Percentiles rank a stretch among this genome's conserved stretches.
Conservation (phyloP, 2,113 vertebrate species). For the Indicator maculatus region DNA sequence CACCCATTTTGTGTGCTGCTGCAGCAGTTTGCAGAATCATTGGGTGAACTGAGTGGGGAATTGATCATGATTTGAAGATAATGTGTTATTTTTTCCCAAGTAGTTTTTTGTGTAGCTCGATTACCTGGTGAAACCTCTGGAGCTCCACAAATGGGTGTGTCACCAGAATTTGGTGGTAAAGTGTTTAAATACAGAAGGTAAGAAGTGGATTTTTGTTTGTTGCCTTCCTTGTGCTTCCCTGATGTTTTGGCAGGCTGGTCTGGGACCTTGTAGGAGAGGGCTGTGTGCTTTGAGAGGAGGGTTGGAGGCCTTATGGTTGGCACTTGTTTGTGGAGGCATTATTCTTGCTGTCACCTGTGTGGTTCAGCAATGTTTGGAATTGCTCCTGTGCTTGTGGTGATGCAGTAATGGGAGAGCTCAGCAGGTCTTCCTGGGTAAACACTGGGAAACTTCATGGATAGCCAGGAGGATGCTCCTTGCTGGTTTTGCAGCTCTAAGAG, state of each 20-base stretch:
- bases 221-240: background rate
- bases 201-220: background rate
- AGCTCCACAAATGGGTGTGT: background rate
- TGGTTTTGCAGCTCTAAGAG: background rate
- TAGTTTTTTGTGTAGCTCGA: background rate
- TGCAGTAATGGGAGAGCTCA: rapidly evolving
- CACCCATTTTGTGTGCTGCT: background rate
- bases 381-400: rapidly evolving
- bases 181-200: background rate
- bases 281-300: background rate
- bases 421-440: background rate
- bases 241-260: background rate
- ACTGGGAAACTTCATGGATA: background rate
- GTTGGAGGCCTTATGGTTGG: background rate
- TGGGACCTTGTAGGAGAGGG: background rate
- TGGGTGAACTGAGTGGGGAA: background rate
- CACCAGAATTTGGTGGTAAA: background rate
- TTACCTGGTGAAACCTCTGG: background rate
- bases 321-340: background rate
- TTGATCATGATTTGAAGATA: background rate
- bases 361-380: background rate
- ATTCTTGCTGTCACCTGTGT: rapidly evolving
- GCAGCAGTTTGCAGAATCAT: background rate
- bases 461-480: background rate
- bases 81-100: background rate